Percentiles rank a stretch among this genome's conserved stretches.
Conservation (phyloP, 2,888 invertebrate genomes). For the Synanthedon tipuliformis region DNA sequence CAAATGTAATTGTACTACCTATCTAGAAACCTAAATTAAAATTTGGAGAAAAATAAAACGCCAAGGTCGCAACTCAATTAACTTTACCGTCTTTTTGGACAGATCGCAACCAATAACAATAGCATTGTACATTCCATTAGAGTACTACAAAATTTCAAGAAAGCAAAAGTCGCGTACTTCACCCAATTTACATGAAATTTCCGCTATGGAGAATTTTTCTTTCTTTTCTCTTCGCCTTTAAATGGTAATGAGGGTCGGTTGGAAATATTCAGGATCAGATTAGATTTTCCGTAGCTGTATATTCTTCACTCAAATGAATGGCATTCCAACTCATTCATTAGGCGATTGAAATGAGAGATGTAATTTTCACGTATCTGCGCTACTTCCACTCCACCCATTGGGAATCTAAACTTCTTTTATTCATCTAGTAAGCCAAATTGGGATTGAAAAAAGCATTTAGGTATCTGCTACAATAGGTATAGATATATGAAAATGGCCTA, state of each 20-base stretch:
- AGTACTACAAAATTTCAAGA: conserved; percentile 37
- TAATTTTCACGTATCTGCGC: no score
- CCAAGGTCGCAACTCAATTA: conserved; percentile 15
- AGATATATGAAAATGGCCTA: no score
- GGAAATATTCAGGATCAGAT: conserved; percentile 48
- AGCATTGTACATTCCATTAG: conserved; percentile 14
- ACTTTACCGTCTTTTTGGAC: conserved; percentile 17
- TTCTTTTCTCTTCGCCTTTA: conserved; percentile 43
- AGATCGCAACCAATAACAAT: conserved; percentile 19
- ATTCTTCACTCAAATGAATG: conserved; percentile 29
- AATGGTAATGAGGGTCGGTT: conserved; percentile 57
- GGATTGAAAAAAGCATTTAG: no score
- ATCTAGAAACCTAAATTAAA: no score
- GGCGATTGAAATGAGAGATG: background rate
- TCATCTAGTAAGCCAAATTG: no score
- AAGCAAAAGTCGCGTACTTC: conserved; percentile 41
- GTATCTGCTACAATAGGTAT: no score
- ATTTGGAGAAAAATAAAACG: background rate
- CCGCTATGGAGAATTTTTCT: conserved; percentile 45
- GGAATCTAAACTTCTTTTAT: no score
- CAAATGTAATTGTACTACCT: no score
- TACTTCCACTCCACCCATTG: no score
- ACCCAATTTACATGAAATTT: conserved; percentile 61
- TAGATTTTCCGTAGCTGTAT: conserved; percentile 39
- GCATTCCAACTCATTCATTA: conserved; percentile 21